Base-by-base conservation (phyloP, 2,797 vertebrate species). In the Onychomys leucogaster region DNA sequence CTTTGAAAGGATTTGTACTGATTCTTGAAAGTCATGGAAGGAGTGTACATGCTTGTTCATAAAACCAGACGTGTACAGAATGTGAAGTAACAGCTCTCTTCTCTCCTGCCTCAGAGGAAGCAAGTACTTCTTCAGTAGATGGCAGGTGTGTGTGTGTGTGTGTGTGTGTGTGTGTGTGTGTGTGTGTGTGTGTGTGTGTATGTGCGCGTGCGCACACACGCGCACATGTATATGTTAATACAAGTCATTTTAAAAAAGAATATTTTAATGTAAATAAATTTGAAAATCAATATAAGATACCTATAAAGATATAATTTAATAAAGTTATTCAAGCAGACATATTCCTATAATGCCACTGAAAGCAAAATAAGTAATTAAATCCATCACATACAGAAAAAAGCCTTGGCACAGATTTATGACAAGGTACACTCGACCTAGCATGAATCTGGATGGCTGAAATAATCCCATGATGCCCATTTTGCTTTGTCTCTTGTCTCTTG, bases 11-110 rank as follows among this genome's bases (percentile, higher is more conserved):
- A 81, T 9, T 6, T 46, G 59, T n/a, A 46, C 78, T 52, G 52
- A 63, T 61, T 93, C 89, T 83, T 89, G 75, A 69, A 93, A 83
- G 82, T 80, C 82, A 89, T 61, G 52, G 65, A 95, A 86, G 73
- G 75, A 91, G 87, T 5, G 87, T 5, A 8, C 23, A 71, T 2
- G 67, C 80, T 87, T 59, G 63, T 43, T 82, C 69, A 57, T 59
- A 67, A 84, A 76, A 81, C 37, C 41, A 34, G 94, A 73, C 2
- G 27, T 52, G 92, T 25, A 25, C 4, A n/a, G 78, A 65, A 65
- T 63, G 61, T 83, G 41, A 55, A 94, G 78, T 2, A 46, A 21
- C 37, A 29, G 71, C 43, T 55, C 37, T 43, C 78, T 91, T 46
- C 29, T 34, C 23, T 87, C 37, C 6, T 1, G 1, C 29, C 83